These are phyloP conservation scores for Colistium nudipinnis DNA, from an alignment of 2,113 vertebrate species.

Conservation along the genomic window DNA sequence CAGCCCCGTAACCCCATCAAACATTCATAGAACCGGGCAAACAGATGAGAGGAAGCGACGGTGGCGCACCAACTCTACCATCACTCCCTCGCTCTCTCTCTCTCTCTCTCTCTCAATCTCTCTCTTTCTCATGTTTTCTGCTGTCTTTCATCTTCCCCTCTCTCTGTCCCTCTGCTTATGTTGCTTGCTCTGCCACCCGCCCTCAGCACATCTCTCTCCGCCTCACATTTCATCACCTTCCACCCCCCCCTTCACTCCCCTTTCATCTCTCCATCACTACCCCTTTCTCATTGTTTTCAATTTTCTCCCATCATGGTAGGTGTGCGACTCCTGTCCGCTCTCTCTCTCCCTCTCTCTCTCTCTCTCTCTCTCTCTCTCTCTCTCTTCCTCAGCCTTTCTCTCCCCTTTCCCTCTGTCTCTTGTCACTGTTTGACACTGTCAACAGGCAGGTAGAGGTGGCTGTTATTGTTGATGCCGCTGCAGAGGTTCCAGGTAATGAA, in stretches of 20 bases:
- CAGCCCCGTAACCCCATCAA: slow-evolving; percentile 71
- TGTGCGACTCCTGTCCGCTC: slow-evolving; percentile 58
- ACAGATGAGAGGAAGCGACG: slow-evolving; percentile 42
- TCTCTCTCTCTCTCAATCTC: too few species aligned
- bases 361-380: neutral
- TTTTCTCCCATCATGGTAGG: slow-evolving; percentile 59
- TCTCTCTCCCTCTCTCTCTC: slow-evolving; percentile 19
- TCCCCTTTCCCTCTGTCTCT: slow-evolving; percentile 47
- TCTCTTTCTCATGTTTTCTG: slow-evolving; percentile 50
- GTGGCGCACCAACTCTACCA: slow-evolving; percentile 40
- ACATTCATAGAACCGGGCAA: slow-evolving; percentile 75
- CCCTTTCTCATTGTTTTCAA: slow-evolving; percentile 66
- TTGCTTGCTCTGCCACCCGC: slow-evolving; percentile 36
- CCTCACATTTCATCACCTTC: slow-evolving; percentile 58
- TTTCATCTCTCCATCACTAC: slow-evolving; percentile 72
- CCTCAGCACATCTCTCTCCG: slow-evolving; percentile 52
- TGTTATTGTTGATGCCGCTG: slow-evolving; percentile 75
- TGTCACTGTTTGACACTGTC: slow-evolving; percentile 75
- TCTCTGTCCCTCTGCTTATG: slow-evolving; percentile 37
- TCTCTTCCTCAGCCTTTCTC: slow-evolving; percentile 21
- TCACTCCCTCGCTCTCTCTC: slow-evolving; percentile 48
- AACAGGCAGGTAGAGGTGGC: slow-evolving; percentile 77
- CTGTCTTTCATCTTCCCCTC: slow-evolving; percentile 65
- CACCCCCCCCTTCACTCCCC: slow-evolving; percentile 22
- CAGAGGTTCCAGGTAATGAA: slow-evolving; percentile 77